Conservation (phyloP, 2,113 vertebrate genomes). For the Seriola aureovittata region DNA sequence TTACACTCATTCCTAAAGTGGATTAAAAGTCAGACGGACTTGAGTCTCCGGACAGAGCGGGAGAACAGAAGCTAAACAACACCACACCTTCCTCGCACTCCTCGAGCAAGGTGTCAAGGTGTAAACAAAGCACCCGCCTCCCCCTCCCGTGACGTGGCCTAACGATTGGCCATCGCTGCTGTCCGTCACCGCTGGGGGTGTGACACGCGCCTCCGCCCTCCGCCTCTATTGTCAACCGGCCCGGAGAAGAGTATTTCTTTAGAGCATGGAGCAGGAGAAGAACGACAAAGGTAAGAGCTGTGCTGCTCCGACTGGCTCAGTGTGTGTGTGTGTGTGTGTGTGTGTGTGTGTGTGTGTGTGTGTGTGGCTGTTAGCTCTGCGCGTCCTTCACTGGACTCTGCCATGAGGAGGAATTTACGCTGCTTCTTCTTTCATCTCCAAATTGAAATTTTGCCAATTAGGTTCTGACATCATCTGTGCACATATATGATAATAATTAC, state of each 20-base stretch:
- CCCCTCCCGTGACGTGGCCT: background rate
- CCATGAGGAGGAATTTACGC: background rate
- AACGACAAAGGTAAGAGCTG: conserved; percentile 52
- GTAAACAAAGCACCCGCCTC: too few species aligned
- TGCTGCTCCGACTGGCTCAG: background rate
- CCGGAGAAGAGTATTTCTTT: background rate
- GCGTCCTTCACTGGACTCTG: background rate
- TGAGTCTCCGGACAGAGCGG: too few species aligned
- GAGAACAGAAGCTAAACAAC: too few species aligned
- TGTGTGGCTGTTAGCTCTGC: too few species aligned
- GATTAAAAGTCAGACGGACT: too few species aligned
- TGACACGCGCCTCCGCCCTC: conserved; percentile 22
- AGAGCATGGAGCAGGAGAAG: conserved; percentile 52
- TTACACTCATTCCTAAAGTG: too few species aligned
- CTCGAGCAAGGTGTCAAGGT: too few species aligned
- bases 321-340: too few species aligned
- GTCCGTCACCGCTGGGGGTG: conserved; percentile 35
- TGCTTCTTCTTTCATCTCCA: background rate
- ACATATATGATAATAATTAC: too few species aligned
- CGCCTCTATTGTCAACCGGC: conserved; percentile 61
- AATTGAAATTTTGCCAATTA: background rate
- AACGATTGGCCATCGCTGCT: conserved; percentile 10
- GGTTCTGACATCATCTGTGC: background rate
- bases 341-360: too few species aligned
- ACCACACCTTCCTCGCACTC: too few species aligned